Conservation (phyloP, 2,113 vertebrate species). For the Empidonax traillii region DNA sequence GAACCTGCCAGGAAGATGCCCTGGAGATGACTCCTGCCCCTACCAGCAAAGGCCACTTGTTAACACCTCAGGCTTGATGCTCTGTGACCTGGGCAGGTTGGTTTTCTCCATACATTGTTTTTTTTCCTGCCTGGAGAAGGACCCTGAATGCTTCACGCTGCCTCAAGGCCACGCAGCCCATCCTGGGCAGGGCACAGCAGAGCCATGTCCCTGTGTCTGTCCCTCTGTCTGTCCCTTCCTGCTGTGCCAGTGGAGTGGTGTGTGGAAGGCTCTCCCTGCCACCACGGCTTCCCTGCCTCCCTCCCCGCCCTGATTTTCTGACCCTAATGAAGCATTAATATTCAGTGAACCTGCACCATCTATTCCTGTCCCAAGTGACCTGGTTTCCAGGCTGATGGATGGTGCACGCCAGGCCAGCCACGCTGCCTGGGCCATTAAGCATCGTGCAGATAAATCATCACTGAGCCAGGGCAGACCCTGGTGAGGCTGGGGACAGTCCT, state of each 20-base stretch:
- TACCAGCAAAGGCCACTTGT: background rate
- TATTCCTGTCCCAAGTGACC: conserved; percentile 67
- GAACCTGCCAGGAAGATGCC: background rate
- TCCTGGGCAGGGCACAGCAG: background rate
- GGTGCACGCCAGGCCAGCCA: background rate
- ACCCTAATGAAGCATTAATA: conserved; percentile 64
- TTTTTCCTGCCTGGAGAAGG: background rate
- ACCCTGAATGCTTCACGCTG: accelerated
- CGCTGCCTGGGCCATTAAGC: background rate
- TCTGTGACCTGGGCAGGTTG: background rate
- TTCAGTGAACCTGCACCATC: conserved; percentile 63
- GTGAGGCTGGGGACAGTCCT: background rate
- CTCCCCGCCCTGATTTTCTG: conserved; percentile 25
- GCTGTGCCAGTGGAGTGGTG: accelerated
- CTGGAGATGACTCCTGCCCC: background rate
- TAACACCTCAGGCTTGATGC: background rate
- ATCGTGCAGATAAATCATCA: background rate
- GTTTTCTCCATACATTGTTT: background rate
- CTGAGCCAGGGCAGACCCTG: background rate
- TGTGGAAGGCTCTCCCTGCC: background rate
- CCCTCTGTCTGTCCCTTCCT: background rate
- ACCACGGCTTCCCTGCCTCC: background rate
- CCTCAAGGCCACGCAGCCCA: background rate
- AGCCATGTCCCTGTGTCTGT: background rate
- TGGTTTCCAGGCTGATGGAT: conserved; percentile 66